Evolutionary conservation across 92 coral and sea anemone genomes (phyloP), one percentile per base, ranked within the genome.

Genomic region (Epizoanthus fatuus): DNA sequence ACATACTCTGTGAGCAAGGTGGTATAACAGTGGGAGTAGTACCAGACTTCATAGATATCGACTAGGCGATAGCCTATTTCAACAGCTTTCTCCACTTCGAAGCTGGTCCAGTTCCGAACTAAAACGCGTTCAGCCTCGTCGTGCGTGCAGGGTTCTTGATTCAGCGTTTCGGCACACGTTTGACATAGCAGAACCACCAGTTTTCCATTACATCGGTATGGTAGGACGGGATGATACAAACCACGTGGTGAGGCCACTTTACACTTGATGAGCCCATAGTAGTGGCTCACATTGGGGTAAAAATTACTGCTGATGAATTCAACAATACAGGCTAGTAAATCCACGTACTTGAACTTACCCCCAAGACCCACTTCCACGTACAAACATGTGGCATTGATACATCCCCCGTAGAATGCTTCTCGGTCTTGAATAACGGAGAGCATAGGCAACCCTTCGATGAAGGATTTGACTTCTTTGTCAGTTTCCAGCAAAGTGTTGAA

Each of bases 231-330:
- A 47, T 70, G 81, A 15, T 76, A 76, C 1, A 76, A 40, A 20
- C 63, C 60, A 1, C 80, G 5, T 56, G 81, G 81, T n/a, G 81
- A 65, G 16, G 13, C 65, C 6, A 76, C 47, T 9, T 20, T 54
- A 76, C 81, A 76, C 45, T 76, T 76, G 15, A 76, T 39, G 62
- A 53, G 54, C 3, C 82, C 66, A 76, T 54, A 76, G 67, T 42
- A 42, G 47, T 42, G 47, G 47, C 47, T 42, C 47, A 42, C 47
- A 2, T 42, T 6, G 47, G 47, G 7, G 47, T 42, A 53, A 42
- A 42, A 42, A 42, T 42, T 42, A 4, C 5, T 4, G 5, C 5
- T 42, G 47, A 2, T 42, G 47, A 42, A 42, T 42, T 42, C 47
- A 4, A 6, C 47, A 42, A 42, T 2, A 42, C 47, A 42, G 47